Evolutionary conservation across 2,113 vertebrate species (phyloP), one percentile per base, ranked within the genome.

Genomic region (Malurus alboscapulatus): DNA sequence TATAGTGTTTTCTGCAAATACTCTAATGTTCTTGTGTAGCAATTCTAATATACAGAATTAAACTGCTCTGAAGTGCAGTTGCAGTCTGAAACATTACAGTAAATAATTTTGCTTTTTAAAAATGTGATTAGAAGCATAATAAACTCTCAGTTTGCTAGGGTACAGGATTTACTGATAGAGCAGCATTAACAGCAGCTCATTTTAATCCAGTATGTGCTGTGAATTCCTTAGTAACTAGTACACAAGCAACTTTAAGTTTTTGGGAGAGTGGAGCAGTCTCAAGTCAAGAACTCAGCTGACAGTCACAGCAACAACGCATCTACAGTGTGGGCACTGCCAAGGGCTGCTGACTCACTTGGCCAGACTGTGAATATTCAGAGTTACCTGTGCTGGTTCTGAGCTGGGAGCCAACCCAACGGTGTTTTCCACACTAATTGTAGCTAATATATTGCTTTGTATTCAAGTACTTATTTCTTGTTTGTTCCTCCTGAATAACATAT

Each of bases 261-360:
- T 47, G 47, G 20, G 25, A 82, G 48, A 79, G 76, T 36, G 36
- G 32, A 53, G 12, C 3, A 9, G 11, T 38, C 38, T 14, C 21
- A 48, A 77, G 58, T 53, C 10, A 78, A 25, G 40, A 84, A 57
- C 0, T 0, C 50, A 65, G 44, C 14, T 1, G 1, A 61, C 3
- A 68, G 40, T 53, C 66, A 67, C 10, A 55, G 66, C 36, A 84
- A 10, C 58, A 50, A 47, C 38, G 74, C 38, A 40, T 24, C 10
- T 11, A 30, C 27, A 68, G 22, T 10, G 75, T 13, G 0, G 1
- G 51, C 24, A 10, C 32, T 58, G 34, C 62, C 77, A 55, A 66
- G 30, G 42, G 40, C 54, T 55, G 42, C 51, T 47, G 47, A 68
- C 32, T 62, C 59, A 40, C 69, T 77, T 45, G 74, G 32, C 25